Evolutionary conservation across 2,888 invertebrate genomes (phyloP), one percentile per base, ranked within the genome.

Genomic region (Lagria hirta): DNA sequence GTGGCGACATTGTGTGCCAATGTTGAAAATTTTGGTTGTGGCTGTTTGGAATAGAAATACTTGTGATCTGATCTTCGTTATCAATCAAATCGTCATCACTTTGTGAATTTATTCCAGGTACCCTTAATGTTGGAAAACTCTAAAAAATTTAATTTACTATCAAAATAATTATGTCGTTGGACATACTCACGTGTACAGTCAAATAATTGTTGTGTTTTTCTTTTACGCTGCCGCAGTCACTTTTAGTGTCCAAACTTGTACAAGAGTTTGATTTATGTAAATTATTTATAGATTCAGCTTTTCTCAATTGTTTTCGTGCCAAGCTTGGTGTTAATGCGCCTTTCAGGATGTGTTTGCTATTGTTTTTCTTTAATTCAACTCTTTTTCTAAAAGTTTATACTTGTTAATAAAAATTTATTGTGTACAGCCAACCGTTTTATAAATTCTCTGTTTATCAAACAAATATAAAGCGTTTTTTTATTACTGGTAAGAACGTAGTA

Each of bases 1-100:
- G 90, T 0, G 91, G 89, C 1, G 90, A 89, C 83, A 90, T 86
- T 7, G 88, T 88, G 29, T 89, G 88, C 81, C 86, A 85, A 13
- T 73, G 71, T 40, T 73, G 75, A n/a, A 47, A 71, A 3, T 68
- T 20, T n/a, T n/a, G n/a, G n/a, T n/a, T n/a, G n/a, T n/a, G n/a
- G n/a, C n/a, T n/a, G n/a, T n/a, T n/a, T n/a, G n/a, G n/a, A n/a
- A n/a, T n/a, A n/a, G n/a, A n/a, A n/a, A n/a, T n/a, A 1, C 58
- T 57, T 1, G 61, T 61, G 1, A 60, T 58, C 16, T 48, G 58
- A 15, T 57, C 60, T 18, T 58, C 60, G 5, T 50, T n/a, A 10
- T 51, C 50, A 4, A 75, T 68, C 10, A 80, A 69, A 36, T 83
- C 82, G 63, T 84, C 83, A 58, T 79, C 80, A 55, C 79, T 80